These are phyloP conservation scores for Sprattus sprattus DNA, from an alignment of 2,113 vertebrate species.

Conservation along the genomic window DNA sequence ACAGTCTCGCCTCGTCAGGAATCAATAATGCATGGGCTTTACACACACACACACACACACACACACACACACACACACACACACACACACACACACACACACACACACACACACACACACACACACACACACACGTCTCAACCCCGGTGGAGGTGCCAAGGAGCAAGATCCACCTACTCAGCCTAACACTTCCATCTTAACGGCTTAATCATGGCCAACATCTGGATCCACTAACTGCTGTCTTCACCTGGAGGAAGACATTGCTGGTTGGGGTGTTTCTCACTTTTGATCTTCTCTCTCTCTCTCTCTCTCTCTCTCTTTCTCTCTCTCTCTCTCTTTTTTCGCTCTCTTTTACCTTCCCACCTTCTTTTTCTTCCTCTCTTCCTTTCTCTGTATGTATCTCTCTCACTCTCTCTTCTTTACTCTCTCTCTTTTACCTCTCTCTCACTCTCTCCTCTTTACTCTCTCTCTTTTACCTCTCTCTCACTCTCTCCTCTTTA, in stretches of 20 bases:
- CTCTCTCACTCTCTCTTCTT: neutral
- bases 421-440: neutral
- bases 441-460: neutral
- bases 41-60: no score
- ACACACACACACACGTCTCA: no score
- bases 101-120: no score
- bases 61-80: no score
- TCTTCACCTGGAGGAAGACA: slow-evolving; percentile 16
- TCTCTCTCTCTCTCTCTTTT: slow-evolving; percentile 14
- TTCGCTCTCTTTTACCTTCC: slow-evolving; percentile 25
- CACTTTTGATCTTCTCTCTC: slow-evolving; percentile 13
- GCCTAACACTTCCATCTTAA: slow-evolving; percentile 28
- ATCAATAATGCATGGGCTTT: slow-evolving; percentile 37
- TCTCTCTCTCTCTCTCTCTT: slow-evolving; percentile 21
- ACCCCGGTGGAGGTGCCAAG: slow-evolving; percentile 31
- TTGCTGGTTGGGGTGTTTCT: neutral
- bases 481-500: neutral
- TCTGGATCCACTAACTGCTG: slow-evolving; percentile 39
- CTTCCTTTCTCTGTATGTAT: slow-evolving; percentile 17
- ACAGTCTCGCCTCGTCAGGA: neutral
- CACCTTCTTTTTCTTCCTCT: neutral
- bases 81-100: no score
- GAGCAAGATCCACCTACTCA: slow-evolving; percentile 33
- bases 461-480: slow-evolving; percentile 7
- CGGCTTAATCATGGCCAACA: slow-evolving; percentile 38